Percentiles rank a stretch among this genome's conserved stretches.
Conservation (phyloP, 2,797 vertebrate genomes). For the Pteropus rufus region DNA sequence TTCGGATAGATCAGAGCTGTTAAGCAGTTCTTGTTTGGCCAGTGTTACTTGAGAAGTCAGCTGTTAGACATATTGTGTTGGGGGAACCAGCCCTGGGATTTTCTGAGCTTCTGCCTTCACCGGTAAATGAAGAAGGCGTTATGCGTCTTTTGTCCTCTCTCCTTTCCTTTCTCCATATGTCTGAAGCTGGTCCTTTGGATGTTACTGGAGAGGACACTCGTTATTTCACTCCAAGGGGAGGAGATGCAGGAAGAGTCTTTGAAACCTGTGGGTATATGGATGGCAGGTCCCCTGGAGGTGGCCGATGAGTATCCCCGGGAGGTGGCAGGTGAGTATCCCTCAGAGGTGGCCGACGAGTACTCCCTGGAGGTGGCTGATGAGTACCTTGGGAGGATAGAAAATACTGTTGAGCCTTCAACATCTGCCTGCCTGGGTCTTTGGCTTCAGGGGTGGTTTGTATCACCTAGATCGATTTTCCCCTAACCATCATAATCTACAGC, state of each 20-base stretch:
- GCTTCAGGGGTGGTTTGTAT: not conserved
- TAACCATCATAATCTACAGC: constrained; percentile 40
- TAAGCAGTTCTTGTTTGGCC: not conserved
- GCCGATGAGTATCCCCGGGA: not conserved
- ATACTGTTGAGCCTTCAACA: not conserved
- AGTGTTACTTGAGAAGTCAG: not conserved
- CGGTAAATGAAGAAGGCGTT: not conserved
- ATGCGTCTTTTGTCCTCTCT: not conserved
- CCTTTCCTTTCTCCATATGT: not conserved
- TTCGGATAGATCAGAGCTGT: not conserved
- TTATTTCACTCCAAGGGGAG: not conserved
- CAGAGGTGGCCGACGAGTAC: not conserved
- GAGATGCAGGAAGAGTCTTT: not conserved
- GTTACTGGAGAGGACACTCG: not conserved
- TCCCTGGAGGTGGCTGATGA: not conserved
- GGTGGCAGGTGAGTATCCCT: not conserved
- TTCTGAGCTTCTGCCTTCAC: not conserved
- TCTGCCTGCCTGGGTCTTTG: not conserved
- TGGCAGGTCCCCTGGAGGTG: not conserved
- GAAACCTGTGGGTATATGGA: not conserved
- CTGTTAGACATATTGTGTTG: not conserved
- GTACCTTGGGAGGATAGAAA: not conserved
- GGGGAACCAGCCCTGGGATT: not conserved
- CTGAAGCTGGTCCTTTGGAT: not conserved
- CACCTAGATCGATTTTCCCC: constrained; percentile 25